Evolutionary conservation across 2,797 vertebrate species (phyloP), one percentile per base, ranked within the genome.

Genomic region (Neosalanx taihuensis): DNA sequence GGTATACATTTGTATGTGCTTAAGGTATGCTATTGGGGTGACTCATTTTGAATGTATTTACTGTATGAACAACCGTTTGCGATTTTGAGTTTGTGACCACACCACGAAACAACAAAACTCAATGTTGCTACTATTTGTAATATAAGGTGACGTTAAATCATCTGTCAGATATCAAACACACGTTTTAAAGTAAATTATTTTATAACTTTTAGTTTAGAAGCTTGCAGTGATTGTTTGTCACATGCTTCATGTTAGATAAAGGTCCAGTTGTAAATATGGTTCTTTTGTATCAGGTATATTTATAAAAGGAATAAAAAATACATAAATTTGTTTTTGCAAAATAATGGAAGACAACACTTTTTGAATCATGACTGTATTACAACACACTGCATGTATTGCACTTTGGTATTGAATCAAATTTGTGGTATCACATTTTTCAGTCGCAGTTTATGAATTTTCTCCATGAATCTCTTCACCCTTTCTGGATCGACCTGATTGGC

Each of bases 401-500:
- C 41, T 46, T 56, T 56, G 18, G 51, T 56, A 4, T 56, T 56
- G 51, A 56, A 18, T 18, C 18, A 56, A 56, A n/a, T 26, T 26
- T 26, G 23, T 26, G 23, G 23, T 26, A 18, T 18, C 18, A 56
- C n/a, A n/a, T 17, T 29, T 31, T 59, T 69, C 78, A 92, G 79
- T 64, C 89, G 87, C 18, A 95, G 86, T 67, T 85, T 67, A 18
- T 62, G 70, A 9, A 94, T 87, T 71, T 92, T 92, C 1, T 80
- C 89, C 93, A 97, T 94, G 78, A 97, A 95, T 65, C 76, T 90
- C 78, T 86, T 89, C n/a, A 96, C 93, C 57, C 75, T 71, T 72
- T 93, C 88, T 0, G 84, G 84, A 81, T 94, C 92, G 2, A 95
- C 84, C 0, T 31, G 67, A 10, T 92, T 92, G 81, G 90, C 90